Evolutionary conservation across 2,888 invertebrate species (phyloP).

Genomic region (Uropetala carovei): DNA sequence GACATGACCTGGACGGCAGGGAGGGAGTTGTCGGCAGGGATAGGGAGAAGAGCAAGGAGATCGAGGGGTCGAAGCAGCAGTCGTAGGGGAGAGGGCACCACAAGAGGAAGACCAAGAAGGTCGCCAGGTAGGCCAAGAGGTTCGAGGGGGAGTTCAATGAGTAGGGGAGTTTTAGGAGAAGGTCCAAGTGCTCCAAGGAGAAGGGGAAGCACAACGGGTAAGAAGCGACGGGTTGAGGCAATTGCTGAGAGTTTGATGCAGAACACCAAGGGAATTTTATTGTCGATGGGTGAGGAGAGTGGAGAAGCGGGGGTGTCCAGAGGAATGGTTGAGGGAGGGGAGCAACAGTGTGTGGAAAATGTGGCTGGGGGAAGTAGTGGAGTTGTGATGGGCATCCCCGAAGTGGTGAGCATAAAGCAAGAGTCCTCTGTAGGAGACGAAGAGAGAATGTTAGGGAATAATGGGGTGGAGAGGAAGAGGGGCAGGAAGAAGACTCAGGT

Average conservation of each 20-base stretch:
- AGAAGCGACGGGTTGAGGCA: slow-evolving; percentile 59
- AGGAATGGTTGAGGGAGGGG: slow-evolving; percentile 29
- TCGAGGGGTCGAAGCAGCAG: slow-evolving; percentile 12
- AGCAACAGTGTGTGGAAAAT: not conserved
- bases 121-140: slow-evolving; percentile 50
- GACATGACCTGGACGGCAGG: slow-evolving; percentile 51
- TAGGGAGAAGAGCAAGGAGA: not conserved
- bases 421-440: slow-evolving; percentile 48
- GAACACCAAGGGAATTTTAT: slow-evolving; percentile 51
- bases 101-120: slow-evolving; percentile 1
- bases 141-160: slow-evolving; percentile 25
- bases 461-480: slow-evolving; percentile 35
- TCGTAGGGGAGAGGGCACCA: slow-evolving; percentile 31
- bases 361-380: slow-evolving; percentile 11
- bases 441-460: slow-evolving; percentile 37
- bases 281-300: slow-evolving; percentile 42
- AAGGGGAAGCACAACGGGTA: slow-evolving; percentile 58
- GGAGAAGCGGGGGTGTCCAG: slow-evolving; percentile 31
- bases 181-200: slow-evolving; percentile 52
- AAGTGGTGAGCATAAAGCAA: slow-evolving; percentile 47
- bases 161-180: slow-evolving; percentile 16
- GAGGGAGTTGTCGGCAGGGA: not conserved
- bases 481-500: slow-evolving; percentile 54
- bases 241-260: slow-evolving; percentile 60
- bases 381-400: not conserved